These are phyloP conservation scores for Chaenocephalus aceratus DNA, from an alignment of 2,113 vertebrate genomes.

Conservation along the genomic window DNA sequence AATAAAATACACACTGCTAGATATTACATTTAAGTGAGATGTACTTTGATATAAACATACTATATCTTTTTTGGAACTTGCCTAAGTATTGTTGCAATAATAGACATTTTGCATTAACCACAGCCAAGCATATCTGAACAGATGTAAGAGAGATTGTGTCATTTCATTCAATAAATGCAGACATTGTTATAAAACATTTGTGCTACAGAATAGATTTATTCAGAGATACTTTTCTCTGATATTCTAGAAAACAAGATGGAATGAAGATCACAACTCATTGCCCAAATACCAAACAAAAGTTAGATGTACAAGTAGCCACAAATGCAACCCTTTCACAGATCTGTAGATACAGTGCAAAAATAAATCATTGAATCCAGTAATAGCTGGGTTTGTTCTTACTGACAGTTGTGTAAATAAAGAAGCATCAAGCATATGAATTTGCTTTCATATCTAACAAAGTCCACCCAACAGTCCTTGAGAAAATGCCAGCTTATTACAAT, in stretches of 20 bases:
- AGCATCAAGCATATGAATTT: slow-evolving; percentile 53
- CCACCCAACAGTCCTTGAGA: slow-evolving; percentile 63
- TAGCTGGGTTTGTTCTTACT: slow-evolving; percentile 49
- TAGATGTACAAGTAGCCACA: slow-evolving; percentile 39
- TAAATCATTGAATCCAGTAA: slow-evolving; percentile 56
- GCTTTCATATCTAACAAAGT: slow-evolving; percentile 45
- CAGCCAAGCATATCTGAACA: slow-evolving; percentile 5
- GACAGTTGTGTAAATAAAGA: slow-evolving; percentile 62
- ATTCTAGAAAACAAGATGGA: slow-evolving; percentile 35
- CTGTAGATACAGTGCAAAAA: slow-evolving; percentile 76
- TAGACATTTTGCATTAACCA: not conserved
- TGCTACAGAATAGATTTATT: slow-evolving; percentile 47
- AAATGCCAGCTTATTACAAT: slow-evolving; percentile 65
- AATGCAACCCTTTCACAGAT: slow-evolving; percentile 72
- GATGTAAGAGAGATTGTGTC: slow-evolving; percentile 32
- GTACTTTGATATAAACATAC: not conserved
- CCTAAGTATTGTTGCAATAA: not conserved
- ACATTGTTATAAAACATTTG: slow-evolving; percentile 46
- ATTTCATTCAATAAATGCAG: slow-evolving; percentile 52
- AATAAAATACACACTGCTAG: not conserved
- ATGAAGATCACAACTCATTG: slow-evolving; percentile 35
- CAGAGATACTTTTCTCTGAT: slow-evolving; percentile 39
- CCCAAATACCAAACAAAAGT: slow-evolving; percentile 43
- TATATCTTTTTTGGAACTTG: not conserved
- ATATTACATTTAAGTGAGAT: not conserved